phyloP scores from a whole-genome alignment of 23 tunicate genomes.

The Trididemnum miniatum region DNA sequence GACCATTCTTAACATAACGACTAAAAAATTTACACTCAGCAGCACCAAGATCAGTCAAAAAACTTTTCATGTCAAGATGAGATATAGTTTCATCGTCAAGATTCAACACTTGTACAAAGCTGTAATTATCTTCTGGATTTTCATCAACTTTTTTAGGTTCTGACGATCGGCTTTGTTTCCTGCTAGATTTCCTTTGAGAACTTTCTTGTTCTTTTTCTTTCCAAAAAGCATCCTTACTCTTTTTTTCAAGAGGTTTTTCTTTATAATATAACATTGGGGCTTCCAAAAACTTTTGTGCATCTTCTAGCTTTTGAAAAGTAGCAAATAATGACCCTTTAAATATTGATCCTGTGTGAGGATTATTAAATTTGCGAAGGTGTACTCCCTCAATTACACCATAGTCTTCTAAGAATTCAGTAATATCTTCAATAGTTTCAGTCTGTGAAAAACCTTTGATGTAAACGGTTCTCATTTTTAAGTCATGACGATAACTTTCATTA shows the following conservation, averaged over 20 bases:
- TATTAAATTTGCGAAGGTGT: slow-evolving; percentile 51
- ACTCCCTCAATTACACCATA: slow-evolving; percentile 84
- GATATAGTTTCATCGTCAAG: slow-evolving; percentile 63
- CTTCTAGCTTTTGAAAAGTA: slow-evolving; percentile 82
- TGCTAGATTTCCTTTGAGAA: slow-evolving; percentile 2
- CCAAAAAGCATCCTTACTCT: slow-evolving; percentile 49
- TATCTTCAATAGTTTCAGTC: slow-evolving; percentile 78
- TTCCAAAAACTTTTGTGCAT: slow-evolving; percentile 73
- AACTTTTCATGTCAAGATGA: slow-evolving; percentile 65
- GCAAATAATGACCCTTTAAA: slow-evolving; percentile 87
- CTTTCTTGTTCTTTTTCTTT: slow-evolving; percentile 59
- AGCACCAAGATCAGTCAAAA: slow-evolving; percentile 53
- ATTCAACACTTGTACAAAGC: slow-evolving; percentile 59
- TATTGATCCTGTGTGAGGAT: slow-evolving; percentile 50
- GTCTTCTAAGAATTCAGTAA: slow-evolving; percentile 68
- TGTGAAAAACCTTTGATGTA: slow-evolving; percentile 75
- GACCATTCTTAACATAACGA: slow-evolving; percentile 60
- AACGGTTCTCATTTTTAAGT: slow-evolving; percentile 70
- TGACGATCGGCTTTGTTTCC: slow-evolving; percentile 11
- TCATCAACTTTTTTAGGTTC: not conserved
- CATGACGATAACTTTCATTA: slow-evolving; percentile 60
- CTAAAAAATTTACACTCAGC: slow-evolving; percentile 50
- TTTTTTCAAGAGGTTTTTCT: slow-evolving; percentile 65
- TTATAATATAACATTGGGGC: slow-evolving; percentile 92
- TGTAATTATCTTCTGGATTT: slow-evolving; percentile 16